These are phyloP conservation scores for Acrocephalus kingi DNA, from an alignment of 2,113 vertebrate genomes.

Conservation along the genomic window DNA sequence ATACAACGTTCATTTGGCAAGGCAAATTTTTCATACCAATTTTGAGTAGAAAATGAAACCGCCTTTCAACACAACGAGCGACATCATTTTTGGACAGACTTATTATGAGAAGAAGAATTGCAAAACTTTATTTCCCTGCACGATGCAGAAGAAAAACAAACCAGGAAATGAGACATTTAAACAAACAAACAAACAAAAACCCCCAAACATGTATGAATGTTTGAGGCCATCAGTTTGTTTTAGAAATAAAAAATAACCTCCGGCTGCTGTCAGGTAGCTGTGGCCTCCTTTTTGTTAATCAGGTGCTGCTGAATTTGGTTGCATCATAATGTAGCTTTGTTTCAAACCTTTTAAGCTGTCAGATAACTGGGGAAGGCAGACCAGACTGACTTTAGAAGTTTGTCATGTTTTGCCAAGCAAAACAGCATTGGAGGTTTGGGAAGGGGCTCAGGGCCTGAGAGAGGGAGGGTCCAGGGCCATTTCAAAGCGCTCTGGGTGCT, in stretches of 20 bases:
- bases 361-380: slow-evolving; percentile 27
- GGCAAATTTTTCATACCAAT: slow-evolving; percentile 75
- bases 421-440: not conserved
- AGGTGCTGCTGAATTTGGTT: slow-evolving; percentile 57
- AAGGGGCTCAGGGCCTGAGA: not conserved
- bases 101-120: slow-evolving; percentile 65
- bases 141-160: not conserved
- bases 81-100: slow-evolving; percentile 78
- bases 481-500: not conserved
- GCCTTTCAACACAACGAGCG: slow-evolving; percentile 74
- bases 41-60: slow-evolving; percentile 79
- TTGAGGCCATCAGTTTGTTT: slow-evolving; percentile 12
- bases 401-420: slow-evolving; percentile 37
- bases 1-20: slow-evolving; percentile 77
- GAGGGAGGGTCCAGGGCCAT: not conserved
- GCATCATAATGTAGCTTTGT: slow-evolving; percentile 56
- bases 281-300: slow-evolving; percentile 36
- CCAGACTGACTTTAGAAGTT: slow-evolving; percentile 25
- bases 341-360: slow-evolving; percentile 58
- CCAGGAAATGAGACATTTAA: slow-evolving; percentile 56
- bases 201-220: not conserved
- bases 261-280: slow-evolving; percentile 12
- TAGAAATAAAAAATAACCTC: slow-evolving; percentile 4
- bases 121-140: slow-evolving; percentile 62
- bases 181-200: slow-evolving; percentile 7